phyloP scores from a whole-genome alignment of 2,888 invertebrate genomes.

The Gibbula magus region DNA sequence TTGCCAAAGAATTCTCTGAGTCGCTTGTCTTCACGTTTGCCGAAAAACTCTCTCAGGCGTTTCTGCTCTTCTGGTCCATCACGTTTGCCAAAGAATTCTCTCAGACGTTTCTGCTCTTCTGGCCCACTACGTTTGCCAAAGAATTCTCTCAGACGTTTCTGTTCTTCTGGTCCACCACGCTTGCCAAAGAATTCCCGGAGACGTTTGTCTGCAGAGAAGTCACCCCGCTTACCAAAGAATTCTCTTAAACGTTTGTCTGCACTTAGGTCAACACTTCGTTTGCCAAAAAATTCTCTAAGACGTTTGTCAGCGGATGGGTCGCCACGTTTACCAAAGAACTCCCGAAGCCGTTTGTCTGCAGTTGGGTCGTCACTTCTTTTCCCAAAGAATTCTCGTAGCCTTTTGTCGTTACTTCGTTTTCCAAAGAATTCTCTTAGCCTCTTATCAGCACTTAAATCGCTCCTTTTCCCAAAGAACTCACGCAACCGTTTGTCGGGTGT shows the following conservation, averaged over 20 bases:
- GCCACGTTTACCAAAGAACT: constrained; percentile 31
- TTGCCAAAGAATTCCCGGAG: constrained; percentile 9
- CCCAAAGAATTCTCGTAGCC: constrained; percentile 40
- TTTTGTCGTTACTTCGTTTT: constrained; percentile 27
- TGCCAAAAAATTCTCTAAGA: constrained; percentile 37
- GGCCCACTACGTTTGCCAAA: not conserved
- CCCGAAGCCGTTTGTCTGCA: constrained; percentile 25
- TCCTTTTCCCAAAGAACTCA: constrained; percentile 19
- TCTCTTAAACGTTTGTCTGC: constrained; percentile 12
- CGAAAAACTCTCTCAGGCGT: not conserved
- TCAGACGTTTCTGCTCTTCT: not conserved
- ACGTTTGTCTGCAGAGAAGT: not conserved
- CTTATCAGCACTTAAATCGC: not conserved
- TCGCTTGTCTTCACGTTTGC: not conserved
- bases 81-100: constrained; percentile 12
- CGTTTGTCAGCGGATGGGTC: constrained; percentile 24
- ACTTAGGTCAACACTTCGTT: constrained; percentile 6
- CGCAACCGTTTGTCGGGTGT: not conserved
- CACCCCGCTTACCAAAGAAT: constrained; percentile 18
- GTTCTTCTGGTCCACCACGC: not conserved
- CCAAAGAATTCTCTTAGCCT: not conserved
- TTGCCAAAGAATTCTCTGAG: constrained; percentile 13
- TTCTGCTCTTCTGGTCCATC: not conserved
- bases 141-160: constrained; percentile 2
- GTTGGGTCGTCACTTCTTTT: constrained; percentile 12